phyloP scores from a whole-genome alignment of 1,140 invertebrate genomes.

The Branchinecta lynchi region DNA sequence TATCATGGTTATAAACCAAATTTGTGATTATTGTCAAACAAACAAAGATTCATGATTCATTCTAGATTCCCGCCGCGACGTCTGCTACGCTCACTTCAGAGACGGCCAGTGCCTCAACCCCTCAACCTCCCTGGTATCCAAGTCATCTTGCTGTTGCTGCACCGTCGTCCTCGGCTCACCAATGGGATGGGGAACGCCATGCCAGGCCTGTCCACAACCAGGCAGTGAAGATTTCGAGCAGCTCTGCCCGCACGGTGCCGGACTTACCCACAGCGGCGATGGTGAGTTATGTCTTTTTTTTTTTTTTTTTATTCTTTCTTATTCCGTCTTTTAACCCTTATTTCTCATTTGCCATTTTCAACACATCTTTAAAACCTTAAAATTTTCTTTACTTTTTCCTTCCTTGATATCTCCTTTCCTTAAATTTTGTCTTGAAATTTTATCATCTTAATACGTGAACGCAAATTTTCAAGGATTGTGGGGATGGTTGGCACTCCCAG shows the following conservation, averaged over 20 bases:
- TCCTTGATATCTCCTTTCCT: too few relatives aligned
- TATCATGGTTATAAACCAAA: too few relatives aligned
- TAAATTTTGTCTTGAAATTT: too few relatives aligned
- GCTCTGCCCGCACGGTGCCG: constrained; percentile 60
- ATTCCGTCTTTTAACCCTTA: too few relatives aligned
- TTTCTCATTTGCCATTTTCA: background rate
- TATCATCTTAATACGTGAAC: too few relatives aligned
- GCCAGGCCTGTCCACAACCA: constrained; percentile 55
- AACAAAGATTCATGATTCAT: too few relatives aligned
- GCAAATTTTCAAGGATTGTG: too few relatives aligned
- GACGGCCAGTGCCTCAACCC: constrained; percentile 63
- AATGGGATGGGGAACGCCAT: constrained; percentile 65
- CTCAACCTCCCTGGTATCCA: constrained; percentile 53
- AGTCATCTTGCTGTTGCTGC: constrained; percentile 72
- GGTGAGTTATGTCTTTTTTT: constrained; percentile 33
- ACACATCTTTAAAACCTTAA: too few relatives aligned
- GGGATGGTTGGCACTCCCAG: too few relatives aligned
- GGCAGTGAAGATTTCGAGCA: constrained; percentile 51
- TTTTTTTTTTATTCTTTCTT: too few relatives aligned
- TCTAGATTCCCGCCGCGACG: constrained; percentile 56
- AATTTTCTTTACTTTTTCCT: too few relatives aligned
- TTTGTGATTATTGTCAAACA: too few relatives aligned
- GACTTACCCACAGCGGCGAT: constrained; percentile 63
- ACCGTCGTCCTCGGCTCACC: constrained; percentile 48
- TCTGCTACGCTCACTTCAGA: constrained; percentile 63